Evolutionary conservation across 1,140 invertebrate genomes (phyloP).

Genomic region (Drosophila littoralis): DNA sequence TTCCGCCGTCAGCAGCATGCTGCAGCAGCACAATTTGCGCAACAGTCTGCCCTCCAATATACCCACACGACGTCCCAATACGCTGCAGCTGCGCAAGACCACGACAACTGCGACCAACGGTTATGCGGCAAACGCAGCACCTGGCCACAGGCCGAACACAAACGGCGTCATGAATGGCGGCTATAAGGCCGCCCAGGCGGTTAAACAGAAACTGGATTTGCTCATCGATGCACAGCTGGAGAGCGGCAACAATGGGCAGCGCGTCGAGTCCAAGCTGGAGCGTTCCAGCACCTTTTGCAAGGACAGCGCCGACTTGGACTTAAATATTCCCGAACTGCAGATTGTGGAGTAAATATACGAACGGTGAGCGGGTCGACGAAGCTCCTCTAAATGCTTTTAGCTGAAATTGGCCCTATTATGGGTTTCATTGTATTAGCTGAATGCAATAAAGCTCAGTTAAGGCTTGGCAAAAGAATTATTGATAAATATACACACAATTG

Average conservation of each 20-base stretch:
- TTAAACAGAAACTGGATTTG: constrained; percentile 78
- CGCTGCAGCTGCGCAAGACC: constrained; percentile 80
- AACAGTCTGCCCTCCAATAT: constrained; percentile 78
- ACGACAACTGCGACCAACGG: constrained; percentile 48
- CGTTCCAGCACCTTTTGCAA: constrained; percentile 84
- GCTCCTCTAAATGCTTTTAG: no score
- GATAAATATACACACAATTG: no score
- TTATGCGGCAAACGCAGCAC: not conserved
- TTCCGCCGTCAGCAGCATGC: constrained; percentile 72
- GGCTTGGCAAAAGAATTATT: no score
- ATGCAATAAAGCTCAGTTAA: no score
- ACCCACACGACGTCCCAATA: constrained; percentile 79
- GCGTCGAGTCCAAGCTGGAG: constrained; percentile 79
- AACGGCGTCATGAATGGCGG: constrained; percentile 52
- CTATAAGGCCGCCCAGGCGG: constrained; percentile 66
- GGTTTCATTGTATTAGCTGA: no score
- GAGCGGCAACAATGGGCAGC: constrained; percentile 35
- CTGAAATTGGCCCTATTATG: no score
- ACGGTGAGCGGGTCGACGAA: not conserved
- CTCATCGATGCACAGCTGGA: constrained; percentile 66
- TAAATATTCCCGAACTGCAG: constrained; percentile 76
- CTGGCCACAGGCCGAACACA: constrained; percentile 24
- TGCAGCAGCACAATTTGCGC: constrained; percentile 72
- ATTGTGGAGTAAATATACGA: constrained; percentile 73
- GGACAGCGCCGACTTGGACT: constrained; percentile 74